Evolutionary conservation across 2,888 invertebrate genomes (phyloP), one percentile per base, ranked within the genome.

Genomic region (Ophioninae sp.): DNA sequence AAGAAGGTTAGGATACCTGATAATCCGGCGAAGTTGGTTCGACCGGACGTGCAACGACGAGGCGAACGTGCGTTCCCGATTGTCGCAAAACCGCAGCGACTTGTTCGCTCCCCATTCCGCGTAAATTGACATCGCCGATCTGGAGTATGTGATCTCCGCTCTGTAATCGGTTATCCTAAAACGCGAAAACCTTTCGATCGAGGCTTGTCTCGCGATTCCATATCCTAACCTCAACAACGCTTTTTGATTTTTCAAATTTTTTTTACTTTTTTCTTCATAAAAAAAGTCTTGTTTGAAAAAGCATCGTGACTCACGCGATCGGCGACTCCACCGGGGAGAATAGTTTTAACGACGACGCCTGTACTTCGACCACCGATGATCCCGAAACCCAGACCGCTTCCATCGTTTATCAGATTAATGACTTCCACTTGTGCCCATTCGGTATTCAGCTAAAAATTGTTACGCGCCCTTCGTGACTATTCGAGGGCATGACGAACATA

Each of bases 381-480:
- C 89, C 99, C 99, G 94, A 99, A 99, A 59, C 99, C 99, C 88
- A 99, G 95, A 44, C 99, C 99, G 82, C 98, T 97, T 84, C 99
- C 99, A 95, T 99, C 99, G 93, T 99, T 99, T 67, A 98, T 96
- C 86, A 99, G 94, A 92, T 99, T 99, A 89, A 99, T 98, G 82
- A 99, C 97, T 94, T 99, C 99, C 88, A 99, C 98, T 95, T 99
- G 99, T 90, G 98, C 98, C 99, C 99, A 99, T 95, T 99, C 99
- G 93, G 99, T 99, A 94, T 98, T 99, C 94, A 99, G 95, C 96
- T 98, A 94, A 90, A 94, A 94, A n/a, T n/a, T n/a, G n/a, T n/a
- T n/a, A n/a, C n/a, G n/a, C n/a, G n/a, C n/a, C n/a, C n/a, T n/a
- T n/a, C n/a, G n/a, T n/a, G n/a, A n/a, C n/a, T n/a, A n/a, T n/a